Conservation (phyloP, 2,113 vertebrate genomes). For the Brachionichthys hirsutus region DNA sequence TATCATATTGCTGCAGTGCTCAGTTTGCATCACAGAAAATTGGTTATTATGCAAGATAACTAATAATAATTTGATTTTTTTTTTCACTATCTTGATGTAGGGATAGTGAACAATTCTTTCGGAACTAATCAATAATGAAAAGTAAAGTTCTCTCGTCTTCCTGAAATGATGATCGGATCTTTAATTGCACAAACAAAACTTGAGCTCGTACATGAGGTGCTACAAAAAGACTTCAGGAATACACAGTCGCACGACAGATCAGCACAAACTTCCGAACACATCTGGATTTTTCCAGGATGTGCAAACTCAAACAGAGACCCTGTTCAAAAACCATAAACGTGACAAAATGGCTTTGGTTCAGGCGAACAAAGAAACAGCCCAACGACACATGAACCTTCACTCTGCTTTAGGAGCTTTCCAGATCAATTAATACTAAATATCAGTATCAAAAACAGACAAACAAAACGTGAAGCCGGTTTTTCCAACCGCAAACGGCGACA, state of each 20-base stretch:
- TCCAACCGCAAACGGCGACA: constrained; percentile 1
- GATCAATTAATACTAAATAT: constrained; percentile 43
- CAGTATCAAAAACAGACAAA: background rate
- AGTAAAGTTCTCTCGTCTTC: too few species aligned
- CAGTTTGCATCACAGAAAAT: too few species aligned
- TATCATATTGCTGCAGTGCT: too few species aligned
- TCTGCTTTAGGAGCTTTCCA: constrained; percentile 11
- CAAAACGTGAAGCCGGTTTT: background rate
- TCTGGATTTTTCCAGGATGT: constrained; percentile 23
- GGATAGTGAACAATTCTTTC: too few species aligned
- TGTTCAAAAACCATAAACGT: background rate
- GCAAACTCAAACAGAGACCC: constrained; percentile 20
- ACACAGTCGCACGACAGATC: background rate
- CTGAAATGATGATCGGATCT: too few species aligned
- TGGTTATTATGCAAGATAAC: too few species aligned
- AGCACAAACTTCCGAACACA: background rate
- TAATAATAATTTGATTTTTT: too few species aligned
- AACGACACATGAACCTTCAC: constrained; percentile 1
- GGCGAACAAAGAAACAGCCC: background rate
- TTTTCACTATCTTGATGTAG: too few species aligned
- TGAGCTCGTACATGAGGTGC: background rate
- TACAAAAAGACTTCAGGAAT: constrained; percentile 3
- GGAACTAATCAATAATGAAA: too few species aligned
- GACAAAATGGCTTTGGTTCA: constrained; percentile 46
- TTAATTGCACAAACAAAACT: too few species aligned